phyloP scores from a whole-genome alignment of 2,113 vertebrate genomes.

The Cisticola juncidis region DNA sequence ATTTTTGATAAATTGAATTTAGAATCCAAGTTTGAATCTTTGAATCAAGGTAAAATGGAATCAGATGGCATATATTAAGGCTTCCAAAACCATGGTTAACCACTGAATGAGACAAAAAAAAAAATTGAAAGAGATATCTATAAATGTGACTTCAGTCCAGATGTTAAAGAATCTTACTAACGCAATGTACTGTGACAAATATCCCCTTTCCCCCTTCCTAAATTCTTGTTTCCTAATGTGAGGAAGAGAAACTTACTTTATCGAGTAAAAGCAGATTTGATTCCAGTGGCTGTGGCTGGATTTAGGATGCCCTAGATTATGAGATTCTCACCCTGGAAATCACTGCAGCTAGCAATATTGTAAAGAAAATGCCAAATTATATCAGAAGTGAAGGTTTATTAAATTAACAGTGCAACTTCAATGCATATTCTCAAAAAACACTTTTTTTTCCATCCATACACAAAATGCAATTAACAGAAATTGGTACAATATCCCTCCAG shows the following conservation, averaged over 20 bases:
- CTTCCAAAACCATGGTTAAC: background rate
- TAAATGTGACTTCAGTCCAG: background rate
- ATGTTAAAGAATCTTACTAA: background rate
- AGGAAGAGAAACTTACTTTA: background rate
- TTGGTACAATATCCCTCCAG: background rate
- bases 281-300: background rate
- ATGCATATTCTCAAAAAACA: background rate
- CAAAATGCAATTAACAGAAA: background rate
- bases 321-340: background rate
- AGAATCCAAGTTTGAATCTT: background rate
- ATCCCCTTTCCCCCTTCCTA: background rate
- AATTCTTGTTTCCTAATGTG: background rate
- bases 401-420: background rate
- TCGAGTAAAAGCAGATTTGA: background rate
- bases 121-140: background rate
- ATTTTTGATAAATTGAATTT: background rate
- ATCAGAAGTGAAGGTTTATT: background rate
- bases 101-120: background rate
- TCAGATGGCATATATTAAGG: background rate
- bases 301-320: background rate
- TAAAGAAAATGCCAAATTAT: background rate
- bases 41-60: background rate
- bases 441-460: background rate
- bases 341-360: background rate
- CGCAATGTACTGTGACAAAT: background rate